phyloP scores from a whole-genome alignment of 2,797 vertebrate genomes.

The Calcarius lapponicus region DNA sequence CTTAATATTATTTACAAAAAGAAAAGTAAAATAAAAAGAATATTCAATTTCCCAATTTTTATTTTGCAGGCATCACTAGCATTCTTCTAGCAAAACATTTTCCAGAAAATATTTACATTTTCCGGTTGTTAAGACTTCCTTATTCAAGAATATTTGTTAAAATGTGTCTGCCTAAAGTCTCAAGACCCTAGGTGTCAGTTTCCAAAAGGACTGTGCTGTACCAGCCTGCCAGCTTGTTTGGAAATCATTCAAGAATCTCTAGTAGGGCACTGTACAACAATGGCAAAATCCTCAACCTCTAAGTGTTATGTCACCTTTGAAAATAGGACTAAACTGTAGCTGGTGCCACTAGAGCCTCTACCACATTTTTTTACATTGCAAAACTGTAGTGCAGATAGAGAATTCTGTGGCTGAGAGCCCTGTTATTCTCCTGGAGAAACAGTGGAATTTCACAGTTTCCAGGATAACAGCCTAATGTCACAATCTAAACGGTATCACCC shows the following conservation, averaged over 20 bases:
- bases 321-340: neutral
- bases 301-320: neutral
- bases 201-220: neutral
- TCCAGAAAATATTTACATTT: neutral
- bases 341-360: slow-evolving; percentile 7
- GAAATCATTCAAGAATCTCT: neutral
- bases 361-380: neutral
- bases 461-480: neutral
- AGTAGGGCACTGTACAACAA: neutral
- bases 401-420: neutral
- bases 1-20: neutral
- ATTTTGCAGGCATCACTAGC: neutral
- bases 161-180: neutral
- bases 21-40: neutral
- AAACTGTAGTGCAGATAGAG: neutral
- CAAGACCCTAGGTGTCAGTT: neutral
- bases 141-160: neutral
- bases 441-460: neutral
- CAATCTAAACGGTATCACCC: neutral
- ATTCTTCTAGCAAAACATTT: neutral
- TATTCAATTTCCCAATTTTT: neutral
- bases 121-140: neutral
- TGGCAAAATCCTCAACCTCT: neutral
- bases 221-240: neutral
- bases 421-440: neutral